Evolutionary conservation across 2,113 vertebrate species (phyloP).

Genomic region (Anoura caudifer): DNA sequence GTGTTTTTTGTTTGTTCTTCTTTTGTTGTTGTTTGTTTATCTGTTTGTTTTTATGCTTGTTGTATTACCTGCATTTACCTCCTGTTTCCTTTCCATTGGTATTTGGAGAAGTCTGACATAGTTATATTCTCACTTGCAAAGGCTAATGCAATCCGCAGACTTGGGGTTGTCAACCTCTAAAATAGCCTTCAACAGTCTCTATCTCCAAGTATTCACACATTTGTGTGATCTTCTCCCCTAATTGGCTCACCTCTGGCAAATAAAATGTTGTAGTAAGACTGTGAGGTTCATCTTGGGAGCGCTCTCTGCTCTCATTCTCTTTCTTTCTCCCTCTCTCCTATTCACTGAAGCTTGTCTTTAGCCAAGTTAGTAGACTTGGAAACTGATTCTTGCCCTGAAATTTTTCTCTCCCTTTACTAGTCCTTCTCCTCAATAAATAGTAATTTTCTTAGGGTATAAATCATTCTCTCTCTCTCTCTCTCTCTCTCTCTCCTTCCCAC

Average conservation of each 20-base stretch:
- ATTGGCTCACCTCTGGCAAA: background rate
- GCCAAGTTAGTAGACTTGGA: background rate
- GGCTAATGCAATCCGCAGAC: background rate
- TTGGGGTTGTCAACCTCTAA: background rate
- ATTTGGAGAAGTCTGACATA: background rate
- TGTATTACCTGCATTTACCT: background rate
- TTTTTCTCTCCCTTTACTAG: background rate
- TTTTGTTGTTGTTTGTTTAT: background rate
- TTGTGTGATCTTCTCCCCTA: background rate
- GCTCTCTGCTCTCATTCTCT: background rate
- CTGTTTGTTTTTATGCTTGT: background rate
- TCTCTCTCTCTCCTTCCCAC: background rate
- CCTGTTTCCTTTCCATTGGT: background rate
- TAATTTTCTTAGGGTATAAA: background rate
- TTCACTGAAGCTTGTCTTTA: background rate
- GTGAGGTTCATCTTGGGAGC: background rate
- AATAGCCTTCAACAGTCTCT: background rate
- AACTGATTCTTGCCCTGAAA: background rate
- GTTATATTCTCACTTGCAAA: background rate
- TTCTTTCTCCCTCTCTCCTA: no score
- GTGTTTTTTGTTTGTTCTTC: background rate
- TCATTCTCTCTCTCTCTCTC: background rate
- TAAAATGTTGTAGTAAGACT: background rate
- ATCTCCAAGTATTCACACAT: background rate
- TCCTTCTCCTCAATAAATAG: slow-evolving; percentile 10